phyloP scores from a whole-genome alignment of 2,888 invertebrate species.

The Matsumyia berberina region DNA sequence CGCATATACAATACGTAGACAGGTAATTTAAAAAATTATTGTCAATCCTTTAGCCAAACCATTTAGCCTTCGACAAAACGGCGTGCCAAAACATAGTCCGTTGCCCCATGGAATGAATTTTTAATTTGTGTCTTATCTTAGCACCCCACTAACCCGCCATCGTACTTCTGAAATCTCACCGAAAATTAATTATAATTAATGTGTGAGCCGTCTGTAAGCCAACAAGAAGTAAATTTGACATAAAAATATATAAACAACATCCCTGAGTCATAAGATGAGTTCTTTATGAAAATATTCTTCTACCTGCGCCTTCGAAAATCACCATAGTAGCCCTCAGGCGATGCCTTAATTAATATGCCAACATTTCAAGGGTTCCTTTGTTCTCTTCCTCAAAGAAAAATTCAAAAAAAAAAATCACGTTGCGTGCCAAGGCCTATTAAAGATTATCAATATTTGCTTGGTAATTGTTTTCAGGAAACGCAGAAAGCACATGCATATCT shows the following conservation, averaged over 20 bases:
- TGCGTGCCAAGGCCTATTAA: neutral
- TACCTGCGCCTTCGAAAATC: neutral
- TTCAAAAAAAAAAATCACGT: neutral
- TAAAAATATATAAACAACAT: neutral
- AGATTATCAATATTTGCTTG: constrained; percentile 7
- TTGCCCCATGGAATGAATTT: too few relatives aligned
- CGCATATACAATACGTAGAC: too few relatives aligned
- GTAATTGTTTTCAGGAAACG: neutral
- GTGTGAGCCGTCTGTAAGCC: constrained; percentile 25
- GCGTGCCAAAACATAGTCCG: too few relatives aligned
- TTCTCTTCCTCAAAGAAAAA: too few relatives aligned
- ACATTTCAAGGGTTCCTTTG: neutral
- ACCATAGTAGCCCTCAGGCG: neutral
- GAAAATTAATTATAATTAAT: constrained; percentile 31
- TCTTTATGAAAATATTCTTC: neutral
- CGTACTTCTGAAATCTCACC: neutral
- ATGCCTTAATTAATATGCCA: neutral
- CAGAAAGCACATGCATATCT: too few relatives aligned
- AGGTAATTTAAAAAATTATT: too few relatives aligned
- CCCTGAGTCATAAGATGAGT: neutral
- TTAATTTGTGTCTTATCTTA: too few relatives aligned
- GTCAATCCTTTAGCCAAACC: too few relatives aligned
- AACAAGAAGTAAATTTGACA: constrained; percentile 23
- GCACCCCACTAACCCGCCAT: too few relatives aligned
- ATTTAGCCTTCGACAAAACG: too few relatives aligned